A percentile compares a stretch with the other conserved stretches of the same genome.
Evolutionary conservation across 2,797 vertebrate species (phyloP).

Genomic region (Babyrousa celebensis): DNA sequence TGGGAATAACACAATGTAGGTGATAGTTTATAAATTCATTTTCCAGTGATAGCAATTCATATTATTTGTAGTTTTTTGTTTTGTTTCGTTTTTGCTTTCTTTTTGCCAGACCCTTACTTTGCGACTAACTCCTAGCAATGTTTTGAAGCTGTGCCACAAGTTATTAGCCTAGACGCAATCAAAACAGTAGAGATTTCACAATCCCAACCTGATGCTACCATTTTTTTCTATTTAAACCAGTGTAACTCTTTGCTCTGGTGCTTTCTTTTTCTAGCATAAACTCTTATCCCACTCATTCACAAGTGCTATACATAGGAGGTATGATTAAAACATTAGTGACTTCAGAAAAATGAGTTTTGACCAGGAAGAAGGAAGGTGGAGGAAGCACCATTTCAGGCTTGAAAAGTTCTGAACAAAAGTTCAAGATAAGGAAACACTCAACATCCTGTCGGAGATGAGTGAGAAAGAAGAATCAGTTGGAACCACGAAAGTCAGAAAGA

Average conservation of each 20-base stretch:
- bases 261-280: background rate
- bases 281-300: background rate
- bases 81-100: background rate
- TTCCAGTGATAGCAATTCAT: background rate
- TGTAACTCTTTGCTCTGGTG: background rate
- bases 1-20: background rate
- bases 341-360: slow-evolving; percentile 39
- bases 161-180: background rate
- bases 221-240: background rate
- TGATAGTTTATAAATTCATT: background rate
- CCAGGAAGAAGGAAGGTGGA: background rate
- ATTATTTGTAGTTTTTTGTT: background rate
- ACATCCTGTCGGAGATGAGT: background rate
- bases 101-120: slow-evolving; percentile 7
- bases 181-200: background rate
- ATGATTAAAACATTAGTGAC: slow-evolving; percentile 42
- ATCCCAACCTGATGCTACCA: too few species aligned
- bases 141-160: background rate
- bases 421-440: background rate
- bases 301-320: background rate
- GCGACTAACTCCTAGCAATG: slow-evolving; percentile 2
- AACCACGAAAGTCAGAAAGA: background rate
- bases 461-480: background rate
- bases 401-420: background rate
- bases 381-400: background rate